Base-by-base conservation (phyloP, 2,113 vertebrate genomes). In the Leuciscus idus region DNA sequence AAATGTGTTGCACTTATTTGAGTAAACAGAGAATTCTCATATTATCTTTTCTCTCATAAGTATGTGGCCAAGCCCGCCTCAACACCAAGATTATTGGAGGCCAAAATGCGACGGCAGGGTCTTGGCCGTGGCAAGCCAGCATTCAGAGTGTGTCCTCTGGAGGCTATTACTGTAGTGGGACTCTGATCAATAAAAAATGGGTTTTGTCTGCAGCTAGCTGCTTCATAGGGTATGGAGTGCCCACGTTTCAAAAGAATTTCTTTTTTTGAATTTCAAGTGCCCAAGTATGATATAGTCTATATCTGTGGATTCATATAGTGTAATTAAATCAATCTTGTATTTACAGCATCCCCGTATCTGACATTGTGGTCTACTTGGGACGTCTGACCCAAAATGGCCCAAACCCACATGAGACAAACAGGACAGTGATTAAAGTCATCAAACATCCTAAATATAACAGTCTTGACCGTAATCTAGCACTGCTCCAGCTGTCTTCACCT, bases 121-220 rank as follows among this genome's bases (percentile, higher is more conserved):
- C 90, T 3, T 96, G 95, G 94, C 96, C 95, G 0, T 96, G 96
- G 96, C 95, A 96, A 86, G 93, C 55, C 82, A 95, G 94, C 78
- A 87, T 96, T 73, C 87, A 90, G 0, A 1, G 1, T 28, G 4
- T 2, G 15, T 7, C 0, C 0, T 0, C 0, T 0, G 46, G 70
- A 0, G 0, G 0, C 0, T 93, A 92, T 64, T 74, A 94, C 85
- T 96, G 96, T 4, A 94, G 95, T 1, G 95, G 94, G 9, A 92
- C 93, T 6, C 92, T 96, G 82, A 93, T 96, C 90, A 92, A 89
- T 48, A 80, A 82, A 4, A 79, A 91, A 72, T 96, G 94, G 93
- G 79, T 96, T 75, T 88, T 96, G 74, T 93, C 91, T 0, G 93
- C 94, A 0, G 94, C 94, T 10, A 93, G 95, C 88, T 95, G 95